A percentile compares a stretch with the other conserved stretches of the same genome.
Conservation (phyloP, 1,140 invertebrate genomes). For the Heliconius melpomene region DNA sequence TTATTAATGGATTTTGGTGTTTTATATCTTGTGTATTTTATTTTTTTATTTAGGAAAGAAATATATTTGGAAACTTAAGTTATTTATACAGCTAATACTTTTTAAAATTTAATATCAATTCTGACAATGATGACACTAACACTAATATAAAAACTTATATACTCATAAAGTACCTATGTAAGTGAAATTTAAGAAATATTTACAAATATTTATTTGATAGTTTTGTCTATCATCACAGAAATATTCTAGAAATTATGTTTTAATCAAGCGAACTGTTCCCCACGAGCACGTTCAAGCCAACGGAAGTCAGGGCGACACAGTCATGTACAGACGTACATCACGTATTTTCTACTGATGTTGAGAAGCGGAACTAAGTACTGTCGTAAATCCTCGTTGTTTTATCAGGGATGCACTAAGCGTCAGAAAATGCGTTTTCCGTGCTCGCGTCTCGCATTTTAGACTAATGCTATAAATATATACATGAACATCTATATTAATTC, state of each 20-base stretch:
- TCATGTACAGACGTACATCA: constrained; percentile 21
- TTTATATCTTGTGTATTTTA: too few relatives aligned
- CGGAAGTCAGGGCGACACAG: constrained; percentile 15
- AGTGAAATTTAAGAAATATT: neutral
- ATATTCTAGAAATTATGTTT: constrained; percentile 17
- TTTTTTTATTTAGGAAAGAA: too few relatives aligned
- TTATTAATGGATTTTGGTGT: too few relatives aligned
- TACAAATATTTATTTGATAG: neutral
- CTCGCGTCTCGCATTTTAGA: constrained; percentile 29
- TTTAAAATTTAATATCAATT: neutral
- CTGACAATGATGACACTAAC: neutral
- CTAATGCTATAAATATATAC: neutral
- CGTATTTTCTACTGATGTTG: constrained; percentile 39
- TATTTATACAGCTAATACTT: too few relatives aligned
- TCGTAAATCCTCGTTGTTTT: constrained; percentile 47
- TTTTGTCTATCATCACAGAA: neutral
- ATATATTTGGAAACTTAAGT: too few relatives aligned
- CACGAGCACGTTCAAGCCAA: constrained; percentile 2
- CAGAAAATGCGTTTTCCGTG: constrained; percentile 46
- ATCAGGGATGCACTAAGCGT: constrained; percentile 49
- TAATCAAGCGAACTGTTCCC: neutral
- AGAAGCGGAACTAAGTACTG: constrained; percentile 51
- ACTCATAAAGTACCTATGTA: neutral
- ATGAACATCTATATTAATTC: too few relatives aligned
- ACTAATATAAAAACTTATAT: too few relatives aligned